These are phyloP conservation scores for Drosophila kepulauana DNA, from an alignment of 1,140 invertebrate genomes.

Conservation along the genomic window DNA sequence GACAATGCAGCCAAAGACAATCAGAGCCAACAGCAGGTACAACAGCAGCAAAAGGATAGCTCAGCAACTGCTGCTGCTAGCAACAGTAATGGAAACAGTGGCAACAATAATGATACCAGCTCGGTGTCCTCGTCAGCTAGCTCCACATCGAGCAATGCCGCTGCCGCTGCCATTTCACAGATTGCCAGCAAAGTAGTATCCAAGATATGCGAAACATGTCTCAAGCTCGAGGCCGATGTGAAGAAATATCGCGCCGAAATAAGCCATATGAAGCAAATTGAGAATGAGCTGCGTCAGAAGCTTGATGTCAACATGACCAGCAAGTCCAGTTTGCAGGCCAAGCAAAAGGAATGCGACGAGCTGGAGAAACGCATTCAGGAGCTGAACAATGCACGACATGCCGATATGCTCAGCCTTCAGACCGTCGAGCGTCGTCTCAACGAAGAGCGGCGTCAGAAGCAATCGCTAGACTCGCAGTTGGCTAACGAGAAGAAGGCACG, in stretches of 20 bases:
- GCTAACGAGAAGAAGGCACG: constrained; percentile 90
- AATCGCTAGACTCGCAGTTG: constrained; percentile 91
- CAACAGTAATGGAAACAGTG: constrained; percentile 51
- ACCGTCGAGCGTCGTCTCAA: constrained; percentile 92
- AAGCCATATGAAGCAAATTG: constrained; percentile 90
- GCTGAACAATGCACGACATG: constrained; percentile 89
- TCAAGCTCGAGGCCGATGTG: constrained; percentile 89
- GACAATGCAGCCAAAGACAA: constrained; percentile 83
- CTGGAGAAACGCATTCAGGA: constrained; percentile 88
- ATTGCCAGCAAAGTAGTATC: constrained; percentile 82
- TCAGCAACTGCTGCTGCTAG: constrained; percentile 14
- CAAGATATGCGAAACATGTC: constrained; percentile 83
- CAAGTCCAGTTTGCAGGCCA: constrained; percentile 83
- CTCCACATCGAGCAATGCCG: constrained; percentile 66
- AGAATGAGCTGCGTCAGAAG: constrained; percentile 94
- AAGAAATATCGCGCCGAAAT: constrained; percentile 93
- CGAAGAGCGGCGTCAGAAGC: constrained; percentile 93
- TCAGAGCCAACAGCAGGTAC: constrained; percentile 74
- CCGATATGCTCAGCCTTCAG: constrained; percentile 92
- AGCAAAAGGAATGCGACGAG: constrained; percentile 84
- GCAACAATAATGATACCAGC: constrained; percentile 71
- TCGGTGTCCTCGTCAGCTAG: constrained; percentile 74
- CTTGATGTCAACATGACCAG: constrained; percentile 86
- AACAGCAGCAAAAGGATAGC: constrained; percentile 67
- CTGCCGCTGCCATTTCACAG: constrained; percentile 69